Evolutionary conservation across 2,113 vertebrate genomes (phyloP), one percentile per base, ranked within the genome.

Genomic region (Planiliza haematocheilus): DNA sequence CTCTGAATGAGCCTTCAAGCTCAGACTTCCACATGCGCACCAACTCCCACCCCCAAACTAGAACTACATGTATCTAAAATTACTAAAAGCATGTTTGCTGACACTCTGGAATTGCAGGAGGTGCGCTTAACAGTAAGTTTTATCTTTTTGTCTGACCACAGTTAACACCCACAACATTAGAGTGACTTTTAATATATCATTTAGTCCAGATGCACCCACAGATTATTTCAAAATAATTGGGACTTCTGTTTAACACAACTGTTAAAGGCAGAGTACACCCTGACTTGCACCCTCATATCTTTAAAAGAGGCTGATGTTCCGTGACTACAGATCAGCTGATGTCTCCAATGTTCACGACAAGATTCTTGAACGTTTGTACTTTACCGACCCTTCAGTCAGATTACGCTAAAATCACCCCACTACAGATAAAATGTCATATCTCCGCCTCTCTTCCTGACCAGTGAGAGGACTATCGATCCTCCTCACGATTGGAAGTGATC

Each of bases 381-480:
- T 49, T 10, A 30, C 14, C 17, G 16, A 57, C 34, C 20, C 57
- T 64, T 51, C 4, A 68, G 46, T 51, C 24, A 53, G 51, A 43
- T 3, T 30, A 67, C 53, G 46, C 41, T 8, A 8, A 72, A 38
- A 24, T 37, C 14, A 39, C 45, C 34, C 18, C 0, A 1, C 45
- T 49, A 55, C 17, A 37, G 52, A 36, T 49, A 36, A 58, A 74
- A 66, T 59, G 59, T 55, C 50, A 43, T 7, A 58, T 43, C 59
- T 70, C 36, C 56, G 62, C 71, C 63, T 76, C 30, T 67, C 46
- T 59, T 58, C 53, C 59, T 0, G 13, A 56, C 62, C 53, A 52
- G 38, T 82, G 38, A 72, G 7, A 42, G 17, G n/a, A 39, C 63
- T 66, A 78, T 80, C 8, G 53, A 80, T 68, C 68, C 9, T 7